Evolutionary conservation across 2,797 vertebrate genomes (phyloP).

Genomic region (Tachyglossus aculeatus): DNA sequence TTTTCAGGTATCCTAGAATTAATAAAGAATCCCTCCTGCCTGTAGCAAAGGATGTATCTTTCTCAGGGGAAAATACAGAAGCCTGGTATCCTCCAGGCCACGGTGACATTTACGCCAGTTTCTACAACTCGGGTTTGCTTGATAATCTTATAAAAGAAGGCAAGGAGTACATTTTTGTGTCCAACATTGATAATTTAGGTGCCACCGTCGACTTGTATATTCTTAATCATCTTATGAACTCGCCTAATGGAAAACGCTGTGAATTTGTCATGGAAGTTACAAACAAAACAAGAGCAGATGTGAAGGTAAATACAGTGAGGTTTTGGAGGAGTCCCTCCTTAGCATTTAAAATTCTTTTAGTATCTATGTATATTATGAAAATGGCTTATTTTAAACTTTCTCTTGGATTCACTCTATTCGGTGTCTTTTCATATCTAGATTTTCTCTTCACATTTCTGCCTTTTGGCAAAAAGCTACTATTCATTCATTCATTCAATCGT

Average conservation of each 20-base stretch:
- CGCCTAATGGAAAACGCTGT: slow-evolving; percentile 88
- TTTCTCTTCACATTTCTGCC: too few species aligned
- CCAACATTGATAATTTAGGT: slow-evolving; percentile 97
- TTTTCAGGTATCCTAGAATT: slow-evolving; percentile 89
- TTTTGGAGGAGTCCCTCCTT: too few species aligned
- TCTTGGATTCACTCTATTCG: too few species aligned
- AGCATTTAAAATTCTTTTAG: too few species aligned
- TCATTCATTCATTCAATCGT: too few species aligned
- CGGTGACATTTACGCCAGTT: slow-evolving; percentile 93
- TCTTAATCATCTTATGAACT: slow-evolving; percentile 92
- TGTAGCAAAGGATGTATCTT: slow-evolving; percentile 82
- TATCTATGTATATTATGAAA: too few species aligned
- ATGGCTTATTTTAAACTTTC: too few species aligned
- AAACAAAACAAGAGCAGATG: slow-evolving; percentile 94
- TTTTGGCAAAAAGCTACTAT: too few species aligned
- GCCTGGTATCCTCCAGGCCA: slow-evolving; percentile 97
- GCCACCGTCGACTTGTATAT: slow-evolving; percentile 96
- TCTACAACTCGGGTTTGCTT: slow-evolving; percentile 91
- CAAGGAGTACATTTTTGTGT: slow-evolving; percentile 97
- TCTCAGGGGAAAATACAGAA: slow-evolving; percentile 85
- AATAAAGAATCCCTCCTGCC: slow-evolving; percentile 96
- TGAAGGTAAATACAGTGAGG: slow-evolving; percentile 82
- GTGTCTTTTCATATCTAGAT: too few species aligned
- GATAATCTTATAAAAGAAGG: slow-evolving; percentile 87
- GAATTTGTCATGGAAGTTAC: slow-evolving; percentile 99